Conservation (phyloP, 2,888 invertebrate species). For the Lypha dubia region DNA sequence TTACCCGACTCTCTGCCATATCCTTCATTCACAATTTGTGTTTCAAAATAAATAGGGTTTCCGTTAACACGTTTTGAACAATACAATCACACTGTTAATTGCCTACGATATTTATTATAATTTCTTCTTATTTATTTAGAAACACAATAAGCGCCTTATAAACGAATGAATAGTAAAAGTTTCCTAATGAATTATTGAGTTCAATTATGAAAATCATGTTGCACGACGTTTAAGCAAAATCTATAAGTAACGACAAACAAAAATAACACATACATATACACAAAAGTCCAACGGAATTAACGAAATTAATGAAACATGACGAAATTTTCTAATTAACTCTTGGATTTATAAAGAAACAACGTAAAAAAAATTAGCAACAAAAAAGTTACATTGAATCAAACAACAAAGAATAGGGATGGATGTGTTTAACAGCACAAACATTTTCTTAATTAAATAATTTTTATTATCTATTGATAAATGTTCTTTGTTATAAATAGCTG, state of each 20-base stretch:
- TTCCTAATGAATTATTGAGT: slow-evolving; percentile 24
- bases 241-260: background rate
- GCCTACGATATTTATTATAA: slow-evolving; percentile 5
- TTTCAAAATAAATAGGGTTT: background rate
- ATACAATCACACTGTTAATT: slow-evolving; percentile 18
- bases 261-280: background rate
- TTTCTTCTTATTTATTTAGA: background rate
- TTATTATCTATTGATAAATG: slow-evolving; percentile 9
- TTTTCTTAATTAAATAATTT: slow-evolving; percentile 40
- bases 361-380: background rate
- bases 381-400: background rate
- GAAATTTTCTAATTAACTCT: slow-evolving; percentile 61
- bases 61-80: background rate
- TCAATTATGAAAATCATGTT: slow-evolving; percentile 42
- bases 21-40: too few relatives aligned
- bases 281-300: slow-evolving; percentile 11
- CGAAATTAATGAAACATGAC: slow-evolving; percentile 65
- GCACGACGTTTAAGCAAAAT: background rate
- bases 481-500: background rate
- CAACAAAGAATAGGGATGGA: background rate
- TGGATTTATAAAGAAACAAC: background rate
- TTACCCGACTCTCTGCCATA: too few relatives aligned
- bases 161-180: background rate
- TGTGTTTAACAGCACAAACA: background rate
- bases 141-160: background rate